phyloP scores from a whole-genome alignment of 2,113 vertebrate genomes.

The Taurulus bubalis region DNA sequence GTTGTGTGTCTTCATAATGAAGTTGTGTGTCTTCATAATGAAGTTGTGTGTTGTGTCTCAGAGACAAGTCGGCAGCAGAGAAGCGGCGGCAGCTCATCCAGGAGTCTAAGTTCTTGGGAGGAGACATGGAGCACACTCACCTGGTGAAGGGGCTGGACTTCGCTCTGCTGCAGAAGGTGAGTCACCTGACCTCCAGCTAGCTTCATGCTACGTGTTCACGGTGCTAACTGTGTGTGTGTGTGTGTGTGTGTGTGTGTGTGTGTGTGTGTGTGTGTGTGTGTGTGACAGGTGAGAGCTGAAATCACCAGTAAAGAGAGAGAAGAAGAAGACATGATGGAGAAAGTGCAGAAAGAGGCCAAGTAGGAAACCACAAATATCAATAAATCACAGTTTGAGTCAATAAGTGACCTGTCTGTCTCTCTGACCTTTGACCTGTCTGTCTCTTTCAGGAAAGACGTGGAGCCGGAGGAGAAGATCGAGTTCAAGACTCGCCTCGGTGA shows the following conservation, averaged over 20 bases:
- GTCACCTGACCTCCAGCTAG: too few relatives aligned
- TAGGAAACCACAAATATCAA: constrained; percentile 69
- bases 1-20: too few relatives aligned
- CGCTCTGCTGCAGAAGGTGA: constrained; percentile 95
- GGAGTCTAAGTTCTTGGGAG: constrained; percentile 99
- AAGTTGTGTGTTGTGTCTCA: constrained; percentile 12
- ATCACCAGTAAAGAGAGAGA: constrained; percentile 98
- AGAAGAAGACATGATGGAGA: constrained; percentile 98
- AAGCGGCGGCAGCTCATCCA: constrained; percentile 98
- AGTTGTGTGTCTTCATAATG: too few relatives aligned
- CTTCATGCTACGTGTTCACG: not conserved
- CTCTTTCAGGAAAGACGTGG: constrained; percentile 91
- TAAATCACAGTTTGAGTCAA: not conserved
- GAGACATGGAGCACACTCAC: constrained; percentile 99
- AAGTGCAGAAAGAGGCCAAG: constrained; percentile 98
- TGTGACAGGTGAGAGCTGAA: constrained; percentile 93
- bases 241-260: constrained; percentile 25
- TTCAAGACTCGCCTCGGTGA: constrained; percentile 97
- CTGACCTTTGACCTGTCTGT: constrained; percentile 25
- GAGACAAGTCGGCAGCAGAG: constrained; percentile 97
- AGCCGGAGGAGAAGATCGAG: constrained; percentile 99
- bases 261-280: constrained; percentile 34
- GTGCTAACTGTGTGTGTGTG: constrained; percentile 3
- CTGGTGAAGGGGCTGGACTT: constrained; percentile 99
- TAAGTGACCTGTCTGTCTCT: not conserved